Percentiles rank a stretch among this genome's conserved stretches.
Evolutionary conservation across 2,888 invertebrate genomes (phyloP).

Genomic region (Isotomurus palustris): DNA sequence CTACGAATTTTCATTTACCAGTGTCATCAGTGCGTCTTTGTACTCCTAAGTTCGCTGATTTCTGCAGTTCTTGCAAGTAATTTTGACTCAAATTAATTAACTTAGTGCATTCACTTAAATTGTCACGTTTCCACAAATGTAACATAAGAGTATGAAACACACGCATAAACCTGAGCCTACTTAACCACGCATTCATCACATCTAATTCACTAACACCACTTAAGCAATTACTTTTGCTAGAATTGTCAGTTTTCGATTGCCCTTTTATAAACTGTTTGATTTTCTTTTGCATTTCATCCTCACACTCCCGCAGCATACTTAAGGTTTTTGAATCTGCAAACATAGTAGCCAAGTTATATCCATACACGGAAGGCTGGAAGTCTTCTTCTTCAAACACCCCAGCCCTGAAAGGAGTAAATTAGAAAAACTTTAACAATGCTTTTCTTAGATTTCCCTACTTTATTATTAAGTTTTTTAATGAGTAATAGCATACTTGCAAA

Average conservation of each 20-base stretch:
- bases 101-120: constrained; percentile 67
- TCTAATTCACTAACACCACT: constrained; percentile 46
- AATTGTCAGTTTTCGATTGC: constrained; percentile 35
- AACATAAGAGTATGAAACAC: constrained; percentile 66
- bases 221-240: constrained; percentile 46
- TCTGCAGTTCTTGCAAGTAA: constrained; percentile 72
- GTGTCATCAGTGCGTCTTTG: constrained; percentile 55
- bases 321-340: constrained; percentile 75
- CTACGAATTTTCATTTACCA: constrained; percentile 20
- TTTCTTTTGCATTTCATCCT: constrained; percentile 78
- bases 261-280: constrained; percentile 51
- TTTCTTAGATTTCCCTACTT: neutral
- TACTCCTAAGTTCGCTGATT: constrained; percentile 68
- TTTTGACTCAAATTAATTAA: constrained; percentile 63
- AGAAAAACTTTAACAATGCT: neutral
- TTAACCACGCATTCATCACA: constrained; percentile 51
- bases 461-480: neutral
- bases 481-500: constrained; percentile 64
- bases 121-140: constrained; percentile 45
- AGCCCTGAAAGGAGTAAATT: constrained; percentile 55
- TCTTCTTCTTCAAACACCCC: constrained; percentile 93
- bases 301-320: constrained; percentile 79
- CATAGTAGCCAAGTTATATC: constrained; percentile 76
- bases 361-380: constrained; percentile 88
- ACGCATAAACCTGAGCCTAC: constrained; percentile 79